phyloP scores from a whole-genome alignment of 1,140 invertebrate genomes.

The Heliconius eleuchia region DNA sequence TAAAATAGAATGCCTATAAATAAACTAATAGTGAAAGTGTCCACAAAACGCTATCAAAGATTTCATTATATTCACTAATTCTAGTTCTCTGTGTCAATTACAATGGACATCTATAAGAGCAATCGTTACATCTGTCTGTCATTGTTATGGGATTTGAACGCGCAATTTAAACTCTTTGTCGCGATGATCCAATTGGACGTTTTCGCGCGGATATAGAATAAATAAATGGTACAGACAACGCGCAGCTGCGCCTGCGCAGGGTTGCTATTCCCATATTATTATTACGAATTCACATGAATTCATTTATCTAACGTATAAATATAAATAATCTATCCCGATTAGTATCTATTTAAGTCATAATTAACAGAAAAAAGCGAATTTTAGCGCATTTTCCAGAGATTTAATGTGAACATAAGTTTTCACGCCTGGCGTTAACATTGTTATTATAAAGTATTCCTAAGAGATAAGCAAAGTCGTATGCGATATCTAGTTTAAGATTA shows the following conservation, averaged over 20 bases:
- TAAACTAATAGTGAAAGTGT: background rate
- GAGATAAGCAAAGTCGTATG: slow-evolving; percentile 14
- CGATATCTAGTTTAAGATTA: slow-evolving; percentile 18
- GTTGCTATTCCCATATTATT: slow-evolving; percentile 34
- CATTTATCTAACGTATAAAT: background rate
- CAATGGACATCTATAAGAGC: slow-evolving; percentile 32
- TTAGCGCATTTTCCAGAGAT: background rate
- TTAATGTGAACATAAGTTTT: background rate
- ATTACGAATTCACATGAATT: background rate
- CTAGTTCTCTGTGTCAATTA: background rate
- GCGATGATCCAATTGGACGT: slow-evolving; percentile 71
- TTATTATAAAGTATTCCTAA: background rate
- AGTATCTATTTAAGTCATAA: background rate
- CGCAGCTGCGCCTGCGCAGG: slow-evolving; percentile 65
- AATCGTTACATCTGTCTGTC: slow-evolving; percentile 73
- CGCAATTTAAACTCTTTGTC: slow-evolving; percentile 78
- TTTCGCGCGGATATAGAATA: slow-evolving; percentile 77
- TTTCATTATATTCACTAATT: background rate
- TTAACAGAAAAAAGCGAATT: background rate
- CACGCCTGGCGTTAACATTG: background rate
- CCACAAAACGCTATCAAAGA: background rate
- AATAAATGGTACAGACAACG: slow-evolving; percentile 60
- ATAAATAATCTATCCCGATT: background rate
- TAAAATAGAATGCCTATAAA: background rate
- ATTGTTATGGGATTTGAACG: slow-evolving; percentile 77